Evolutionary conservation across 2,113 vertebrate genomes (phyloP), one percentile per base, ranked within the genome.

Genomic region (Rhabdomys dilectus): DNA sequence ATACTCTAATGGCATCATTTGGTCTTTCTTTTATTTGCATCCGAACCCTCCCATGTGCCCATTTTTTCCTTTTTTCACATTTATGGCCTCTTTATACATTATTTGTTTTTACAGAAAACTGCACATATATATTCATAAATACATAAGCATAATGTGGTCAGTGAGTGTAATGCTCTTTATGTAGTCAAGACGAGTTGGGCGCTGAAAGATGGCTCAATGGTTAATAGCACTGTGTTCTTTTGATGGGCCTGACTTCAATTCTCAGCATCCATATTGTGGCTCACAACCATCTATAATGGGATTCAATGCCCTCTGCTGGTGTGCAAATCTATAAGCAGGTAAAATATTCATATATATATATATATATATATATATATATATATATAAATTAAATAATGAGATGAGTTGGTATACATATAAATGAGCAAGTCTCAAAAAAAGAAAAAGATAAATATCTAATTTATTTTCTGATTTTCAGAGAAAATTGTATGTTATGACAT

Each of bases 401-500:
- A 64, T 64, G 62, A 64, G 24, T 64, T 64, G 62, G 24, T 64
- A 64, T 66, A 66, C 31, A 11, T 26, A 86, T 92, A 72, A 68
- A 58, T 70, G 82, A 95, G 8, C 0, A 42, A 34, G 26, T 82
- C 24, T 84, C 76, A 77, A 13, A 48, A 92, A 82, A 96, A 66
- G 21, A 89, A 85, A 91, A 7, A 19, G 66, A 60, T 77, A 87
- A 48, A 89, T 92, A 92, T 86, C 78, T 21, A 73, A 21, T 77
- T 86, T 86, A 78, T 81, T 45, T 80, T 8, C 22, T 91, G 21
- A 91, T 91, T 89, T 82, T 62, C 7, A 82, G 66, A 36, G 31
- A 92, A 95, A 93, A 13, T 12, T 64, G 72, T 60, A 62, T 78
- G 66, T 94, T 95, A 64, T 77, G 72, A 68, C 7, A 51, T 36